Evolutionary conservation across 2,888 invertebrate genomes (phyloP).

Genomic region (Euproctis similis): DNA sequence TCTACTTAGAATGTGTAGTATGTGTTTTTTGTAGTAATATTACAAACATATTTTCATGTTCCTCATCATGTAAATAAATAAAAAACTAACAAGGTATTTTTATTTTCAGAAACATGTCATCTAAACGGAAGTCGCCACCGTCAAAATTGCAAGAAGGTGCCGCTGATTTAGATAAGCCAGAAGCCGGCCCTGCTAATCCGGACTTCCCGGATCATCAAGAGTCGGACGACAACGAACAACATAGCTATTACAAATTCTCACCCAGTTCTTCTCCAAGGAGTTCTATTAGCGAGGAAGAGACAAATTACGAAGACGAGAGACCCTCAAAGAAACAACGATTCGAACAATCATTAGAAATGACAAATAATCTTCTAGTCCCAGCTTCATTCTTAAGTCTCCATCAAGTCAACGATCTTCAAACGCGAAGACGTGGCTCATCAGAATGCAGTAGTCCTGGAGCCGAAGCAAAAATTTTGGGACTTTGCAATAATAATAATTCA

Average conservation of each 20-base stretch:
- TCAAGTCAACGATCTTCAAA: conserved; percentile 71
- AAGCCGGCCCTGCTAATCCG: conserved; percentile 71
- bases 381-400: conserved; percentile 73
- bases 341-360: conserved; percentile 76
- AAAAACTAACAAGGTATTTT: conserved; percentile 22
- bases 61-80: not conserved
- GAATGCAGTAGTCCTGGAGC: conserved; percentile 84
- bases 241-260: conserved; percentile 66
- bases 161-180: conserved; percentile 61
- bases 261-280: conserved; percentile 64
- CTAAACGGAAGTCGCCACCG: conserved; percentile 97
- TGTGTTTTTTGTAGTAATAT: too few relatives aligned
- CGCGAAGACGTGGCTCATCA: conserved; percentile 75
- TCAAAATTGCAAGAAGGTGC: conserved; percentile 91
- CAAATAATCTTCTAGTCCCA: conserved; percentile 75
- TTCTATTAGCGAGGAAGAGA: conserved; percentile 76
- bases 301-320: conserved; percentile 76
- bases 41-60: too few relatives aligned
- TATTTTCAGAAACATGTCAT: conserved; percentile 93
- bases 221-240: conserved; percentile 56
- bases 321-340: conserved; percentile 78
- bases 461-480: conserved; percentile 79
- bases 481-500: conserved; percentile 80
- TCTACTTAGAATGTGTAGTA: too few relatives aligned
- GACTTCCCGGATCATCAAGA: conserved; percentile 63